A percentile compares a stretch with the other conserved stretches of the same genome.
Conservation (phyloP, 2,888 invertebrate genomes). For the Cheilosia variabilis region DNA sequence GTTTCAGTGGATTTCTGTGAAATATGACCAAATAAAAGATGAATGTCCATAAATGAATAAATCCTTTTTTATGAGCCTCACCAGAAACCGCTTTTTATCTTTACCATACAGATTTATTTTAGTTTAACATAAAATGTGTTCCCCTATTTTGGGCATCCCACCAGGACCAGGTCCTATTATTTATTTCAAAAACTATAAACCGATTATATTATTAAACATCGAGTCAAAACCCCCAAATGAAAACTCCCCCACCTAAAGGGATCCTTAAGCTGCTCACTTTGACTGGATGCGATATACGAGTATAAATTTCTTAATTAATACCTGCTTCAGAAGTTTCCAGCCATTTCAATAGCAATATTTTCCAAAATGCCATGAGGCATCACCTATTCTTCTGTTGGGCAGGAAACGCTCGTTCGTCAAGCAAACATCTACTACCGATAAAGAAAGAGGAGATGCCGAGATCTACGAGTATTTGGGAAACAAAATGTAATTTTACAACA, state of each 20-base stretch:
- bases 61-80: no score
- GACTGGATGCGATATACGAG: background rate
- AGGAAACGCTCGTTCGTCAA: constrained; percentile 29
- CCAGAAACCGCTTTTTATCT: no score
- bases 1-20: no score
- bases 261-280: background rate
- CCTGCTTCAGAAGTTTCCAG: constrained; percentile 1
- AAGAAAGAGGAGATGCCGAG: background rate
- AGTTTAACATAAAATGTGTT: no score
- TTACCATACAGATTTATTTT: no score
- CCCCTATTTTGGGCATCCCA: no score
- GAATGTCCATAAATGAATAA: no score
- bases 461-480: constrained; percentile 11
- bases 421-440: constrained; percentile 5
- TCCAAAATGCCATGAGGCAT: constrained; percentile 5
- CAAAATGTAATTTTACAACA: constrained; percentile 49
- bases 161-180: no score
- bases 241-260: background rate
- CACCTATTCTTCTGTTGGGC: background rate
- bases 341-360: constrained; percentile 16
- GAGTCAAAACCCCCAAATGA: no score
- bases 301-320: constrained; percentile 30
- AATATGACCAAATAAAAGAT: no score
- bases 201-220: no score
- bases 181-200: no score